phyloP scores from a whole-genome alignment of 1,140 invertebrate genomes.

The Mya arenaria region DNA sequence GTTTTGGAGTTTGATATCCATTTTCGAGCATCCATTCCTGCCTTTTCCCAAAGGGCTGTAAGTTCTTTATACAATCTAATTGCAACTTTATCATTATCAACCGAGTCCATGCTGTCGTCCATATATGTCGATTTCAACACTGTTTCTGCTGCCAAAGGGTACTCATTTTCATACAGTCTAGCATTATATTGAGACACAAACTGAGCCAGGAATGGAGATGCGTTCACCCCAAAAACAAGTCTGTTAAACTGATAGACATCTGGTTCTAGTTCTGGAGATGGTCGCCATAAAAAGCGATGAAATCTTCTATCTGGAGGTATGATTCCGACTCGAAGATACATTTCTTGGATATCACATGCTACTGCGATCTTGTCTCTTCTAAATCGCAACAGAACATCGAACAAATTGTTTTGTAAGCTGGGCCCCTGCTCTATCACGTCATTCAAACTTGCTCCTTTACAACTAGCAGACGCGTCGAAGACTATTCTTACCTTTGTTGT shows the following conservation, averaged over 20 bases:
- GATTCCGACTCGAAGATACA: conserved; percentile 48
- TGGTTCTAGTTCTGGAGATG: neutral
- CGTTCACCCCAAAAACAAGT: conserved; percentile 45
- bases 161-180: neutral
- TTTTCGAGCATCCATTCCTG: neutral
- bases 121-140: conserved; percentile 17
- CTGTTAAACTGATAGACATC: conserved; percentile 45
- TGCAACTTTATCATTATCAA: neutral
- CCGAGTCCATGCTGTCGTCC: conserved; percentile 20
- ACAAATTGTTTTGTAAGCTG: conserved; percentile 74
- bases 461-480: conserved; percentile 51
- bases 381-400: conserved; percentile 62
- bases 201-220: conserved; percentile 45
- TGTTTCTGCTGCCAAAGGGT: neutral
- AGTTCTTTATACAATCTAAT: neutral
- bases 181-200: conserved; percentile 10
- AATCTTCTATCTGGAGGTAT: conserved; percentile 15
- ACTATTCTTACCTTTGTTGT: conserved; percentile 52
- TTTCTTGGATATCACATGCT: conserved; percentile 48
- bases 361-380: conserved; percentile 55
- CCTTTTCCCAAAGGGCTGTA: neutral
- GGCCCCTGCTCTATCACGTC: conserved; percentile 67
- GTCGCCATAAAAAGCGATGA: conserved; percentile 39
- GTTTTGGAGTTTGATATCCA: conserved; percentile 22
- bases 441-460: conserved; percentile 22